These are phyloP conservation scores for Cephonodes hylas DNA, from an alignment of 2,888 invertebrate genomes.

Conservation along the genomic window DNA sequence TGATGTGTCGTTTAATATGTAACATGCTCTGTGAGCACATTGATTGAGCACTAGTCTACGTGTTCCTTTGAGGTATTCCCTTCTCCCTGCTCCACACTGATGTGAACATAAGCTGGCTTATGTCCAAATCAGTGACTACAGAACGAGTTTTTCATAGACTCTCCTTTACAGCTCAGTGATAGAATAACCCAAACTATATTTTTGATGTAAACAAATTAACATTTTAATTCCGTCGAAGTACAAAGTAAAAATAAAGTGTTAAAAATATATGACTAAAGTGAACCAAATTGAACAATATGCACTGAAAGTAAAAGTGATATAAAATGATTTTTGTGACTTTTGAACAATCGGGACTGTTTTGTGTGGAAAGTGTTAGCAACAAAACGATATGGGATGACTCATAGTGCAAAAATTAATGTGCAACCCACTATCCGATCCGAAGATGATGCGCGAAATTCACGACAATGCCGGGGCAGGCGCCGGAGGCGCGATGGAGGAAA, in stretches of 20 bases:
- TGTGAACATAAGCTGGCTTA: slow-evolving; percentile 67
- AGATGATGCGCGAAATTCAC: slow-evolving; percentile 81
- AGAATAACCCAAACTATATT: slow-evolving; percentile 64
- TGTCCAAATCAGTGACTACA: slow-evolving; percentile 61
- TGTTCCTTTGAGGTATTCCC: slow-evolving; percentile 62
- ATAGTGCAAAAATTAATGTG: slow-evolving; percentile 76
- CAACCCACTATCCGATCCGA: slow-evolving; percentile 68
- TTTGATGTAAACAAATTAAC: slow-evolving; percentile 63
- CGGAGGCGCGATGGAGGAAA: slow-evolving; percentile 78
- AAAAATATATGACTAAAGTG: slow-evolving; percentile 47
- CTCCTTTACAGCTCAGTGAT: slow-evolving; percentile 66
- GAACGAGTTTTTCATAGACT: slow-evolving; percentile 25
- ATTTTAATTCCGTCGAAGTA: slow-evolving; percentile 72
- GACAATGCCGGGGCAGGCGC: slow-evolving; percentile 74
- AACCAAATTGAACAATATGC: slow-evolving; percentile 50
- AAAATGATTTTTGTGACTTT: slow-evolving; percentile 64
- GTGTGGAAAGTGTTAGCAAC: slow-evolving; percentile 63
- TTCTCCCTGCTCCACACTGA: slow-evolving; percentile 47
- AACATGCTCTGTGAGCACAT: slow-evolving; percentile 20
- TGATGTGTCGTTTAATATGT: slow-evolving; percentile 21
- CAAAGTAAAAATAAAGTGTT: slow-evolving; percentile 68
- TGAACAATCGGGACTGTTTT: slow-evolving; percentile 53
- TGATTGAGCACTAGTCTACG: slow-evolving; percentile 41
- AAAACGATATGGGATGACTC: slow-evolving; percentile 81
- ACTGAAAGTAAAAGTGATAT: slow-evolving; percentile 46